Base-by-base conservation (phyloP, 1,140 invertebrate genomes). In the Zaprionus gabonicus region DNA sequence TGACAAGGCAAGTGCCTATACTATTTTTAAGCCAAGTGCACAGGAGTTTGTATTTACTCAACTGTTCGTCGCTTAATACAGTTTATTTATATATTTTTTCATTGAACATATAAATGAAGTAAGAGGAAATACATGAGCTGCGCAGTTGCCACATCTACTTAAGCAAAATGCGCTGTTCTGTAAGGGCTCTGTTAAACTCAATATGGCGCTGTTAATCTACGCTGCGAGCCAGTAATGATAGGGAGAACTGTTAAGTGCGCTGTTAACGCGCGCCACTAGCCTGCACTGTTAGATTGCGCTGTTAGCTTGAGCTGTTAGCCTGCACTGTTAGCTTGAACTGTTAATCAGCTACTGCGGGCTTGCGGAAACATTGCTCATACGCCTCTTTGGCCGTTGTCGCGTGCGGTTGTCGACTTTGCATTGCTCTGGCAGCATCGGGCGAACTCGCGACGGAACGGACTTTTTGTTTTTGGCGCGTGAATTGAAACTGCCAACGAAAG, bases 371-470 rank as follows among this genome's bases (percentile, higher is more conserved):
- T 71, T 76, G 55, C 68, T 76, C 73, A 76, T 71, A 76, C 69
- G 73, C 62, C 73, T 59, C 62, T 69, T 71, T 60, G 68, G 69
- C 68, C 60, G 73, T 76, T 51, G 68, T 71, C 68, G 68, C 64
- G 73, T 65, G 73, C 68, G 73, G 73, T 76, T 76, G 73, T 71
- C 44, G 49, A 7, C n/a, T 59, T 41, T 27, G 28, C 63, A 46
- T 28, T 55, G 49, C 71, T 63, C 49, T 71, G 41, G 51, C 59
- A 64, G 44, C 31, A 58, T 60, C 67, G 58, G 38, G 9, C 27
- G 67, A 34, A 46, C 53, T 69, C 20, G 64, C 49, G 34, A 51
- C 68, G 55, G 28, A 1, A 53, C 70, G 46, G 23, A 9, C 9
- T 66, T 31, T 49, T 28, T 67, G 36, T 36, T 44, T 17, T 76